These are phyloP conservation scores for Hyla sarda DNA, from an alignment of 2,113 vertebrate species.

Conservation along the genomic window DNA sequence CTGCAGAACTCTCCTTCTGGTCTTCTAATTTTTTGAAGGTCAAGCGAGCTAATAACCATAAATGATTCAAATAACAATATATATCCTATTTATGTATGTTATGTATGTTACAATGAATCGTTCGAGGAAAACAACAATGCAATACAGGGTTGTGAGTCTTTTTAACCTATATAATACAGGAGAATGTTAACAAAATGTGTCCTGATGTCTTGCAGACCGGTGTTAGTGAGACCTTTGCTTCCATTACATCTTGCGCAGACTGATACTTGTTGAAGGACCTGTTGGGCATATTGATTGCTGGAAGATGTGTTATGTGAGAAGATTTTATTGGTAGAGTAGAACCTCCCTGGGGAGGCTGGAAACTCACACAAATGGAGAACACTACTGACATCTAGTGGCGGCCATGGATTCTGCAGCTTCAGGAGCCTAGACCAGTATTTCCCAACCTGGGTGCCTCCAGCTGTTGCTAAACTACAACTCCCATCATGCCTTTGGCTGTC, in stretches of 20 bases:
- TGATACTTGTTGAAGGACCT: conserved; percentile 59
- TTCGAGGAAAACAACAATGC: not conserved
- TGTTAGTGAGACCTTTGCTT: conserved; percentile 56
- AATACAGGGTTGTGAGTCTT: not conserved
- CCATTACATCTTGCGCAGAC: conserved; percentile 52
- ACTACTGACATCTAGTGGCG: conserved; percentile 54
- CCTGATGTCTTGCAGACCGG: conserved; percentile 23
- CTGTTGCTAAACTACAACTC: no score
- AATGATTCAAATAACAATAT: not conserved
- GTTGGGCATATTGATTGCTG: conserved; percentile 59
- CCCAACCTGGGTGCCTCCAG: no score
- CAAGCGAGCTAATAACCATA: not conserved
- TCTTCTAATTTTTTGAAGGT: not conserved
- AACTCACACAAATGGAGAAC: not conserved
- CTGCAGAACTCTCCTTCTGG: not conserved
- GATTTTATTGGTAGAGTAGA: conserved; percentile 56
- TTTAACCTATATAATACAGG: conserved; percentile 14
- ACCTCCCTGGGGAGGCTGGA: conserved; percentile 37
- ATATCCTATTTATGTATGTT: not conserved
- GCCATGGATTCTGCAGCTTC: not conserved
- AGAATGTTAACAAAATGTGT: conserved; percentile 38
- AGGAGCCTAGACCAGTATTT: not conserved
- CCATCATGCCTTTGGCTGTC: no score
- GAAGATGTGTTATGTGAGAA: conserved; percentile 58
- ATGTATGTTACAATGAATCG: not conserved